These are phyloP conservation scores for Leptinotarsa tumamoca DNA, from an alignment of 2,888 invertebrate genomes.

Conservation along the genomic window DNA sequence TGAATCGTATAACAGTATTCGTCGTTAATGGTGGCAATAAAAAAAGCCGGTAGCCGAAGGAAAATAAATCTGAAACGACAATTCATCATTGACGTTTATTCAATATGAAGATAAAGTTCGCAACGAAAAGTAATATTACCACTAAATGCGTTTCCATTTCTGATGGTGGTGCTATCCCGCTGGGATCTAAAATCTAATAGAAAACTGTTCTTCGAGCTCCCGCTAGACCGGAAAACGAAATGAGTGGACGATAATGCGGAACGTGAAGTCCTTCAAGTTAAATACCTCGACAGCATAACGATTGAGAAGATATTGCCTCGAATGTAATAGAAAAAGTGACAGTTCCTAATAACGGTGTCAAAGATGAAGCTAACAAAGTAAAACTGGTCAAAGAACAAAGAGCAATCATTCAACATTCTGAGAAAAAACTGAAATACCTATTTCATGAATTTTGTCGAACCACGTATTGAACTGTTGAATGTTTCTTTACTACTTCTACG, in stretches of 20 bases:
- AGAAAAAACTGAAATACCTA: no score
- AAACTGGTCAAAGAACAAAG: no score
- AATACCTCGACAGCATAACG: background rate
- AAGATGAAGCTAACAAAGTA: no score
- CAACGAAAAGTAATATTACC: constrained; percentile 24
- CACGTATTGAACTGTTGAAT: no score
- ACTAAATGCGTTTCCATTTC: constrained; percentile 26
- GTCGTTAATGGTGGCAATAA: background rate
- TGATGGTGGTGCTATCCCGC: constrained; percentile 8
- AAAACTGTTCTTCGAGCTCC: constrained; percentile 11
- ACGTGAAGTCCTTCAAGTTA: background rate
- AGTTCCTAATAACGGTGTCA: background rate
- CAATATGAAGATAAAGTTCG: constrained; percentile 23
- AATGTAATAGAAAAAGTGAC: background rate
- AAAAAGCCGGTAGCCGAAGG: background rate
- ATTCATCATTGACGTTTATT: constrained; percentile 22
- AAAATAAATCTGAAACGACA: constrained; percentile 3
- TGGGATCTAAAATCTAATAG: constrained; percentile 28
- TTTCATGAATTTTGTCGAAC: no score
- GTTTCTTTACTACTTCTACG: no score
- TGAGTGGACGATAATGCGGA: constrained; percentile 7
- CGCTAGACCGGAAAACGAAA: background rate
- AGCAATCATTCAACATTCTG: no score
- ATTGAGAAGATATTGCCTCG: background rate
- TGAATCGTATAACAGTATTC: background rate